Conservation (phyloP, 2,113 vertebrate species). For the Paracanthobrama guichenoti region DNA sequence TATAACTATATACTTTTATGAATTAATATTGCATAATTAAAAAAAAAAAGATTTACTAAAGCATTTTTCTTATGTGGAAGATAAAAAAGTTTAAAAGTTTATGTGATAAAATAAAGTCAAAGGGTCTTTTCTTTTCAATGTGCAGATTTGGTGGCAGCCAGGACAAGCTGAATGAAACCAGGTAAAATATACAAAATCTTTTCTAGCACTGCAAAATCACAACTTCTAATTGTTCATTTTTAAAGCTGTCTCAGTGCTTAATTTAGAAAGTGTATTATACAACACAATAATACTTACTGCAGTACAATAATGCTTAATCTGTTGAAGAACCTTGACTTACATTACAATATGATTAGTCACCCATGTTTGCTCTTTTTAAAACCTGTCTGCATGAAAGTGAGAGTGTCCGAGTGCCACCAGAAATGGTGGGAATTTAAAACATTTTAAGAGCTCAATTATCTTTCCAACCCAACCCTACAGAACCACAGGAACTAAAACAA, state of each 20-base stretch:
- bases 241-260: neutral
- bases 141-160: conserved; percentile 67
- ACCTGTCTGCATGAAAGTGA: neutral
- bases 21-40: neutral
- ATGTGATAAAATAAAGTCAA: neutral
- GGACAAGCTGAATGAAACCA: conserved; percentile 56
- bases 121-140: conserved; percentile 30
- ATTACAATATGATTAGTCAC: neutral
- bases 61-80: neutral
- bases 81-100: too few species aligned
- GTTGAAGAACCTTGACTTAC: neutral
- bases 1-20: neutral
- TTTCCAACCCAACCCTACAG: conserved; percentile 41
- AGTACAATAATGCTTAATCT: neutral
- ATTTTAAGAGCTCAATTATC: conserved; percentile 34
- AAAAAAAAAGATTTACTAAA: neutral
- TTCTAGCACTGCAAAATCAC: neutral
- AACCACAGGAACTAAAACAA: conserved; percentile 41
- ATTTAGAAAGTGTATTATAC: neutral
- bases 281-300: neutral
- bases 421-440: neutral
- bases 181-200: conserved; percentile 54
- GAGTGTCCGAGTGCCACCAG: neutral
- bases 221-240: neutral
- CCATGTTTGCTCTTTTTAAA: neutral